Evolutionary conservation across 2,888 invertebrate species (phyloP).

Genomic region (Cotesia congregata): DNA sequence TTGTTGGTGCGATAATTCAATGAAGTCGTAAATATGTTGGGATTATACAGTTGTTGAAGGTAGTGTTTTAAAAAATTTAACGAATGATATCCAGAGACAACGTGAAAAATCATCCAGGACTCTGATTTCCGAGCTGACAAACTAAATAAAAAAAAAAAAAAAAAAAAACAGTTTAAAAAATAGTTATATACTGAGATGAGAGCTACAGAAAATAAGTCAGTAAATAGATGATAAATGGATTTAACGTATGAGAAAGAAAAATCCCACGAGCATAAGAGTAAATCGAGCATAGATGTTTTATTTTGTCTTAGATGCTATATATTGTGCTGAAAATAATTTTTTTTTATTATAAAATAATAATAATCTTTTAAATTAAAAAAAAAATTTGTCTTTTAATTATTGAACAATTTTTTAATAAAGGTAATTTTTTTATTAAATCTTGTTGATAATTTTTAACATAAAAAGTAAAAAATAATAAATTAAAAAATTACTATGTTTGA

Average conservation of each 20-base stretch:
- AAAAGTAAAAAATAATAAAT: too few species aligned
- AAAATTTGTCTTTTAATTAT: too few species aligned
- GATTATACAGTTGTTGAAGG: not conserved
- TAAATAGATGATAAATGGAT: slow-evolving; percentile 42
- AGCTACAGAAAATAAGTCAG: slow-evolving; percentile 24
- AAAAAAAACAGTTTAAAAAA: slow-evolving; percentile 8
- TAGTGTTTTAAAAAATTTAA: slow-evolving; percentile 14
- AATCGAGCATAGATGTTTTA: slow-evolving; percentile 40
- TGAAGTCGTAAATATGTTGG: too few species aligned
- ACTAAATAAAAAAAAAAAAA: not conserved
- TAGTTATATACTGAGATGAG: not conserved
- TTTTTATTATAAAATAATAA: too few species aligned
- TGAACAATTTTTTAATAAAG: too few species aligned
- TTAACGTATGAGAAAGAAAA: slow-evolving; percentile 39
- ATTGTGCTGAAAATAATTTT: too few species aligned
- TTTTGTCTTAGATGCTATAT: slow-evolving; percentile 31
- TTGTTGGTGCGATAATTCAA: too few species aligned
- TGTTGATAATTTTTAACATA: too few species aligned
- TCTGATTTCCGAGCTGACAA: slow-evolving; percentile 30
- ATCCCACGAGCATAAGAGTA: slow-evolving; percentile 30
- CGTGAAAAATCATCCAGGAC: slow-evolving; percentile 36
- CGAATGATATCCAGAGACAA: slow-evolving; percentile 26
- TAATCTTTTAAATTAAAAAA: too few species aligned
- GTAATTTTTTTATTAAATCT: too few species aligned
- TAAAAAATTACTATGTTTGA: too few species aligned